A percentile compares a stretch with the other conserved stretches of the same genome.
Evolutionary conservation across 1,140 invertebrate species (phyloP).

Genomic region (Hyphantria cunea): DNA sequence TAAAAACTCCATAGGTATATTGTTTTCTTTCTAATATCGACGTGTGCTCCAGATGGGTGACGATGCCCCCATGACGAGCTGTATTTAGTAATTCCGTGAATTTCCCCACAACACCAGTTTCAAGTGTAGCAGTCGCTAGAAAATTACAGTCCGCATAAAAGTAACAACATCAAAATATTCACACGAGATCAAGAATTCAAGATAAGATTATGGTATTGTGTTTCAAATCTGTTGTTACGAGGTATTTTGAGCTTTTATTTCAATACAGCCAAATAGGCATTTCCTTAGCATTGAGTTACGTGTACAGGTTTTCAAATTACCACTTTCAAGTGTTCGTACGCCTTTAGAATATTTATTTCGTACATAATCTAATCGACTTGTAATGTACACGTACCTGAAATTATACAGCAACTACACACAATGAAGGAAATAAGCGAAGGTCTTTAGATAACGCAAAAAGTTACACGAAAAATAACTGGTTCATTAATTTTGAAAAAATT

Average conservation of each 20-base stretch:
- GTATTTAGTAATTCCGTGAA: slow-evolving; percentile 27
- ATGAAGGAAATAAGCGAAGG: slow-evolving; percentile 29
- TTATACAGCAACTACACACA: slow-evolving; percentile 14
- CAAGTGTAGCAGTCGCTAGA: slow-evolving; percentile 1
- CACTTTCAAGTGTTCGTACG: slow-evolving; percentile 4
- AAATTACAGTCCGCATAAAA: slow-evolving; percentile 4
- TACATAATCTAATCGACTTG: neutral
- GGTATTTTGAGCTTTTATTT: too few relatives aligned
- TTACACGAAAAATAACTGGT: slow-evolving; percentile 18
- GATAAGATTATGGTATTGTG: slow-evolving; percentile 15
- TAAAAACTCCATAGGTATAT: slow-evolving; percentile 42
- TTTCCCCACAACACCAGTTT: neutral
- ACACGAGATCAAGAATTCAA: slow-evolving; percentile 14
- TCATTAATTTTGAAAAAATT: neutral
- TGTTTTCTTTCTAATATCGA: slow-evolving; percentile 27
- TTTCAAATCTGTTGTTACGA: slow-evolving; percentile 13
- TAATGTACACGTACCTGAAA: slow-evolving; percentile 10
- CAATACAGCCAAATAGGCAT: slow-evolving; percentile 7
- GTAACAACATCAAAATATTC: slow-evolving; percentile 3
- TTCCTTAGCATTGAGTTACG: slow-evolving; percentile 6
- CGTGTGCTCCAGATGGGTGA: slow-evolving; percentile 32
- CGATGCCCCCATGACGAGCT: slow-evolving; percentile 28
- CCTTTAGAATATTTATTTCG: neutral
- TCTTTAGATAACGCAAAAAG: slow-evolving; percentile 20
- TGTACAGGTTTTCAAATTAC: slow-evolving; percentile 8